These are phyloP conservation scores for Etheostoma perlongum DNA, from an alignment of 2,797 vertebrate genomes.

Conservation along the genomic window DNA sequence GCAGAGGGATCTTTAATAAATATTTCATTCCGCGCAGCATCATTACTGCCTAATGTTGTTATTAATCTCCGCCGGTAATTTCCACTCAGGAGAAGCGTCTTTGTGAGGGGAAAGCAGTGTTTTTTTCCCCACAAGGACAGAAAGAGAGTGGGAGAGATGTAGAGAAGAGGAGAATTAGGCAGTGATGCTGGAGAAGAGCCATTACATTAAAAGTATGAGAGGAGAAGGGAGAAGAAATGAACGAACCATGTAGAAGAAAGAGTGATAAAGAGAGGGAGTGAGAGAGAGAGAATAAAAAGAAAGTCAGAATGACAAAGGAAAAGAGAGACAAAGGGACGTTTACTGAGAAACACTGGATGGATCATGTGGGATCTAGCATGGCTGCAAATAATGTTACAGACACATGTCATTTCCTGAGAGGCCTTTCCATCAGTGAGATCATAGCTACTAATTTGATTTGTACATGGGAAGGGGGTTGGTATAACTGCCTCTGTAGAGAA, in stretches of 20 bases:
- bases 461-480: constrained; percentile 42
- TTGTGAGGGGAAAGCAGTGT: constrained; percentile 74
- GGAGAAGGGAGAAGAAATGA: constrained; percentile 35
- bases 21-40: constrained; percentile 88
- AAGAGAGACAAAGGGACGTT: constrained; percentile 18
- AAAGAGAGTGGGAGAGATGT: constrained; percentile 27
- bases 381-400: constrained; percentile 58
- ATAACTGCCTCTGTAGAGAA: constrained; percentile 45
- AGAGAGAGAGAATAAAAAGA: constrained; percentile 17
- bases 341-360: constrained; percentile 31
- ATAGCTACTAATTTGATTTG: constrained; percentile 73
- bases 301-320: background rate
- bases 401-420: constrained; percentile 71
- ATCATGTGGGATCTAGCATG: constrained; percentile 51
- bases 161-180: constrained; percentile 43
- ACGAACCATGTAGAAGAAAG: constrained; percentile 25
- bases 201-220: constrained; percentile 60
- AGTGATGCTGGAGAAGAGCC: constrained; percentile 53
- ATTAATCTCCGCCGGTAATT: constrained; percentile 89
- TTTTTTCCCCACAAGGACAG: constrained; percentile 51
- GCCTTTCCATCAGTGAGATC: constrained; percentile 69
- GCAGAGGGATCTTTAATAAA: constrained; percentile 92
- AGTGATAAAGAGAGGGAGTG: constrained; percentile 21
- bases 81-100: constrained; percentile 82
- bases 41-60: constrained; percentile 88